Evolutionary conservation across 2,888 invertebrate species (phyloP), one percentile per base, ranked within the genome.

Genomic region (Nemotelus nigrinus): DNA sequence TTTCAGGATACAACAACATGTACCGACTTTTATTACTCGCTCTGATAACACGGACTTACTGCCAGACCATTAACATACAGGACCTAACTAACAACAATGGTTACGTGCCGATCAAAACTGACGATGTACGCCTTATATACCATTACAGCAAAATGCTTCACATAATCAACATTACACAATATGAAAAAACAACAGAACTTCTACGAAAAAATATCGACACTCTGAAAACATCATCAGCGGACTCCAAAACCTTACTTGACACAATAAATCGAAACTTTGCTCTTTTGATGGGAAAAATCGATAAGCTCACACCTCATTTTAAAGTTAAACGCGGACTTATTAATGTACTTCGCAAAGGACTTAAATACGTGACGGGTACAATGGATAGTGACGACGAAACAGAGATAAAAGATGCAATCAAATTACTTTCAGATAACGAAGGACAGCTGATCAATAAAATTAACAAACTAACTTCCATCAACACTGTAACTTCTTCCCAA

Each of bases 361-460:
- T 58, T 10, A 1, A 58, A 58, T 58, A 58, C n/a, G n/a, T 58
- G 25, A 25, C 58, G 25, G 58, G 58, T 7, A 58, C 58, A n/a
- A 58, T 58, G 58, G 58, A 58, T 25, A 25, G 25, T 25, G 25
- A 25, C 25, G 25, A 25, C 25, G 25, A 25, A 25, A 25, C 25
- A 25, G 25, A 58, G 25, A 25, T 25, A 25, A 25, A 25, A 25
- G 25, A 25, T 25, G 25, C 25, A 77, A 81, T 44, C 75, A 70
- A 77, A 48, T 76, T 2, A 79, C 80, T 6, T 70, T 75, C 44
- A 58, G 70, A 6, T 80, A 80, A 80, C 81, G 80, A 63, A 76
- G 76, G 6, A 81, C 80, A 55, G 81, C 81, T 63, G 80, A 79
- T 25, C 25, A 25, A 25, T 25, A 25, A 25, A 25, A 25, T 25